These are phyloP conservation scores for Falco naumanni DNA, from an alignment of 2,797 vertebrate species.

Conservation along the genomic window DNA sequence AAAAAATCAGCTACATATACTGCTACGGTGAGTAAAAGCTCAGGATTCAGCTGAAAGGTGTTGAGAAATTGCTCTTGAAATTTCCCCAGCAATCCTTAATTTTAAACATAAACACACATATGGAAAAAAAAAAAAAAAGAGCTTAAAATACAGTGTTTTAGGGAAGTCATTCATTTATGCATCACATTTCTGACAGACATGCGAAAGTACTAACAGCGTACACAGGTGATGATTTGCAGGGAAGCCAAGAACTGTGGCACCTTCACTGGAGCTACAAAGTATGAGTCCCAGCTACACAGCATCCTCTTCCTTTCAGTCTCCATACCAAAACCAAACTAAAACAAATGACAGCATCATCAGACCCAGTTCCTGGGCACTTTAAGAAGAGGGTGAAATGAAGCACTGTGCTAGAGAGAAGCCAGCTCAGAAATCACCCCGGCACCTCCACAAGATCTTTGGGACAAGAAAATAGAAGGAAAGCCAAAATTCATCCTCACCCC, in stretches of 20 bases:
- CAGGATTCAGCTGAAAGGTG: neutral
- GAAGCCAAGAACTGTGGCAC: neutral
- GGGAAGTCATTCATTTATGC: neutral
- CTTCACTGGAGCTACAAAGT: neutral
- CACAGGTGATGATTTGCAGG: neutral
- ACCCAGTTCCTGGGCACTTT: neutral
- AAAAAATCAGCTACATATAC: neutral
- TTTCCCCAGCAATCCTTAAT: neutral
- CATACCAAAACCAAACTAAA: neutral
- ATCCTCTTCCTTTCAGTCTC: neutral
- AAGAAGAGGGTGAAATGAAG: neutral
- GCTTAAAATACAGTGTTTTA: neutral
- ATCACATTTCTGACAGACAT: neutral
- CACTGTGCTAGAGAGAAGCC: neutral
- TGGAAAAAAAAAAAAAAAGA: neutral
- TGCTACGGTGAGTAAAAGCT: neutral
- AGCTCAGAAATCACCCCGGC: neutral
- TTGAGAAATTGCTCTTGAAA: neutral
- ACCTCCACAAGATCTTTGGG: neutral
- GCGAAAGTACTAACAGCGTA: neutral
- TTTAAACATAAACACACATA: neutral
- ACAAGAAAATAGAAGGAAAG: neutral
- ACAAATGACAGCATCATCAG: neutral
- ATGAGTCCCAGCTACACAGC: neutral
- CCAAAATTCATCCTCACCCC: neutral